Conservation (phyloP, 1,140 invertebrate genomes). For the Bombus confusus region DNA sequence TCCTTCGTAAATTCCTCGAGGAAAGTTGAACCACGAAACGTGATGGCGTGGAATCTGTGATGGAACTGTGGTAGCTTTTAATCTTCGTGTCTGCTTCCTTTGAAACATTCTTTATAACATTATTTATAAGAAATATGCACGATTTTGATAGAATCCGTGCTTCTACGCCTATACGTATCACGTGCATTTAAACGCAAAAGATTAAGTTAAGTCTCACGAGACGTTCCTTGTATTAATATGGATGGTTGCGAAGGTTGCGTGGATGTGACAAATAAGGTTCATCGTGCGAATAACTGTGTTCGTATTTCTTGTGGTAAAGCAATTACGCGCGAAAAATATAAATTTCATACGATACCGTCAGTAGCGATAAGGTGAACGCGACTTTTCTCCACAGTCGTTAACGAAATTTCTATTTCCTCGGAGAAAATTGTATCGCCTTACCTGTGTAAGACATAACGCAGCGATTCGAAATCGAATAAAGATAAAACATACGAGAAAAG, state of each 20-base stretch:
- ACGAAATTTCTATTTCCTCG: conserved; percentile 33
- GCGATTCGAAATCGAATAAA: conserved; percentile 24
- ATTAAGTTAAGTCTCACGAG: no score
- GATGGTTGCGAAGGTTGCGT: conserved; percentile 21
- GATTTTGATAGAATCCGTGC: no score
- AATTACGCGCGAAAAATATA: no score
- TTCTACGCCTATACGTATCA: no score
- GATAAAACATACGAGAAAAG: not conserved
- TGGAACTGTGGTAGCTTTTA: no score
- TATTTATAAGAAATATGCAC: not conserved
- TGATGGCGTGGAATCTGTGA: not conserved
- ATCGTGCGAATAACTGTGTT: conserved; percentile 21
- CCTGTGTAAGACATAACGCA: not conserved
- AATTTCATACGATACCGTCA: no score
- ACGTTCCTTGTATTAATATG: no score
- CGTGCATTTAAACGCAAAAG: not conserved
- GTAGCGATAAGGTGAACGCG: not conserved
- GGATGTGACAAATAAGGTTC: conserved; percentile 24
- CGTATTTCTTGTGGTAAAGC: not conserved
- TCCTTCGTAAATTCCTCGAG: conserved; percentile 1
- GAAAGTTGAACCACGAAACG: not conserved
- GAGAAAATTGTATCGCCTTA: conserved; percentile 5
- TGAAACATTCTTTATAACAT: not conserved
- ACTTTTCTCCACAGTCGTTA: conserved; percentile 7
- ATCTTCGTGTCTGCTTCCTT: not conserved